A percentile compares a stretch with the other conserved stretches of the same genome.
Conservation (phyloP, 1,140 invertebrate genomes). For the Philopotamus ludificatus region DNA sequence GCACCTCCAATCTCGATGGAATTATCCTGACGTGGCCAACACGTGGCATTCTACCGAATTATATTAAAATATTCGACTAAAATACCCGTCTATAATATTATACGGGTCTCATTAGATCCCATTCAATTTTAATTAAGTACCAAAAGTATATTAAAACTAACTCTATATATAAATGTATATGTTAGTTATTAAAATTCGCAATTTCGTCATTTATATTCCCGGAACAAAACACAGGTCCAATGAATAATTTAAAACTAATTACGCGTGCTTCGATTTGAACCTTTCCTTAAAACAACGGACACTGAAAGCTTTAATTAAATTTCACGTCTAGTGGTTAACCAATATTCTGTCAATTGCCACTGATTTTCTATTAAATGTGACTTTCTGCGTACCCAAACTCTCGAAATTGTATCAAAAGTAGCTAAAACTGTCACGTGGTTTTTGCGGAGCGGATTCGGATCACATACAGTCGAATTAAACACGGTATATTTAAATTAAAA, state of each 20-base stretch:
- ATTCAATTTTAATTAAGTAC: not conserved
- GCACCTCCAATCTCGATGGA: not conserved
- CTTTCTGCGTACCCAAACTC: not conserved
- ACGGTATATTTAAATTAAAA: too few species aligned
- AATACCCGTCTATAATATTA: not conserved
- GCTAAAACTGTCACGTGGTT: too few species aligned
- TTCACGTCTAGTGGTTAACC: conserved; percentile 23
- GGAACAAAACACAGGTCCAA: too few species aligned
- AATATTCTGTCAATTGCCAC: conserved; percentile 25
- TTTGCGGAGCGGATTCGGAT: too few species aligned
- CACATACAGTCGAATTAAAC: too few species aligned
- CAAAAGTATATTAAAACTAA: not conserved
- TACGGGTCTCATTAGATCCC: not conserved
- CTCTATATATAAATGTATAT: not conserved
- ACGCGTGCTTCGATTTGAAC: not conserved
- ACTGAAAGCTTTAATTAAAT: conserved; percentile 25
- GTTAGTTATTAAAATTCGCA: not conserved
- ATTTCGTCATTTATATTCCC: not conserved
- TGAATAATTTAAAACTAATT: too few species aligned
- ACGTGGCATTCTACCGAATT: too few species aligned
- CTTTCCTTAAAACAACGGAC: not conserved
- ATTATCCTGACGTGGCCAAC: too few species aligned
- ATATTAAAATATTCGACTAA: not conserved
- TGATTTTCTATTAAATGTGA: conserved; percentile 24
- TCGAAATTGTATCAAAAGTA: not conserved